Evolutionary conservation across 2,797 vertebrate species (phyloP).

Genomic region (Micrastur ruficollis): DNA sequence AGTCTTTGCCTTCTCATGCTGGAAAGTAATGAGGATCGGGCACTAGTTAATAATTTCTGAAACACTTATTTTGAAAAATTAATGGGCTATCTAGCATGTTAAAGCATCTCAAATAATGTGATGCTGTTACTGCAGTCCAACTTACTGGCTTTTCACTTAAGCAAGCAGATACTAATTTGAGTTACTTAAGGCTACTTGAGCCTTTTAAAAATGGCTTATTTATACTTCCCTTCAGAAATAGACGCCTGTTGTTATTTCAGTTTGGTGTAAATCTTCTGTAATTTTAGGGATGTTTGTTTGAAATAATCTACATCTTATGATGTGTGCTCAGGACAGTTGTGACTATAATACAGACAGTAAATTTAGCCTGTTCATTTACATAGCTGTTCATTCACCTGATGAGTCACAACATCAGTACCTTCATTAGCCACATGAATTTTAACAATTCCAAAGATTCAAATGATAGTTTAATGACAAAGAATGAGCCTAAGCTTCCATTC

Average conservation of each 20-base stretch:
- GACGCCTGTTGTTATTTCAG: not conserved
- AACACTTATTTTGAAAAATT: not conserved
- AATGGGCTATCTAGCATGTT: not conserved
- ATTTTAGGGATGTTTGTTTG: not conserved
- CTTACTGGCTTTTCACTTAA: not conserved
- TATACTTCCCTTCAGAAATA: not conserved
- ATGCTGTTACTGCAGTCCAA: not conserved
- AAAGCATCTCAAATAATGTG: not conserved
- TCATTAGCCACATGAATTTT: not conserved
- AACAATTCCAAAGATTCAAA: not conserved
- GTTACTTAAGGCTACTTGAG: not conserved
- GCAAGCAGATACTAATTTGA: not conserved
- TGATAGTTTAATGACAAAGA: not conserved
- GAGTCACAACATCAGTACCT: not conserved
- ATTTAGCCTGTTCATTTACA: not conserved
- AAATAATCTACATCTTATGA: not conserved
- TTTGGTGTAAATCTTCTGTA: not conserved
- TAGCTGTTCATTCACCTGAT: not conserved
- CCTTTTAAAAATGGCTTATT: not conserved
- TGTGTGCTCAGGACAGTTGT: not conserved
- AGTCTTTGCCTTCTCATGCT: not conserved
- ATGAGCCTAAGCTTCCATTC: not conserved
- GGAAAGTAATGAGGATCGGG: not conserved
- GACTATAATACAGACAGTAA: not conserved
- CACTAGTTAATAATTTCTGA: not conserved